These are phyloP conservation scores for Macrotrachela quadricornifera DNA, from an alignment of 1,140 invertebrate species.

Conservation along the genomic window DNA sequence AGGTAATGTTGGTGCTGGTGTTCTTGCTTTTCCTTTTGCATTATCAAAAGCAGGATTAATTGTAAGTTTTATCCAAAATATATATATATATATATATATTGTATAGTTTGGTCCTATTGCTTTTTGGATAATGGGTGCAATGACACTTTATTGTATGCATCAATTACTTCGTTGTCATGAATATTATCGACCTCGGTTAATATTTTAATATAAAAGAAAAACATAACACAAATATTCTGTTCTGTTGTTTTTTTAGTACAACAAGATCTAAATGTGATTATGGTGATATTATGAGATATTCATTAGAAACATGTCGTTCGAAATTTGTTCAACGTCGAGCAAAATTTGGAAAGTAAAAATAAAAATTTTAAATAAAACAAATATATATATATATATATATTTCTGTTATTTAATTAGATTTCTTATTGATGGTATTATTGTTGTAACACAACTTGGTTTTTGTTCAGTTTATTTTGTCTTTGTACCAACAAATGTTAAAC, in stretches of 20 bases:
- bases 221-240: background rate
- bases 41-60: background rate
- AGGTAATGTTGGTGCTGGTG: background rate
- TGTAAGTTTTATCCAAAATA: background rate
- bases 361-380: background rate
- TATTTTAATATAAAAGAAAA: too few relatives aligned
- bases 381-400: too few relatives aligned
- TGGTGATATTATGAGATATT: background rate
- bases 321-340: background rate
- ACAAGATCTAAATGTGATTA: background rate
- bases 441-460: constrained; percentile 77
- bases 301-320: constrained; percentile 1
- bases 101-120: background rate
- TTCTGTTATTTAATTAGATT: background rate
- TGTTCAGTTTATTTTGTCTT: constrained; percentile 92
- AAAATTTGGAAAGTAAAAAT: background rate
- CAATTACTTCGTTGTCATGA: constrained; percentile 4
- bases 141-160: constrained; percentile 7
- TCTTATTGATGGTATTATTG: constrained; percentile 41
- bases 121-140: constrained; percentile 4
- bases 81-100: too few relatives aligned
- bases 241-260: background rate
- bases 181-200: background rate
- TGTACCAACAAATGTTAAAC: constrained; percentile 47
- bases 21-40: background rate